Evolutionary conservation across 2,113 vertebrate genomes (phyloP), one percentile per base, ranked within the genome.

Genomic region (Colaptes auratus): DNA sequence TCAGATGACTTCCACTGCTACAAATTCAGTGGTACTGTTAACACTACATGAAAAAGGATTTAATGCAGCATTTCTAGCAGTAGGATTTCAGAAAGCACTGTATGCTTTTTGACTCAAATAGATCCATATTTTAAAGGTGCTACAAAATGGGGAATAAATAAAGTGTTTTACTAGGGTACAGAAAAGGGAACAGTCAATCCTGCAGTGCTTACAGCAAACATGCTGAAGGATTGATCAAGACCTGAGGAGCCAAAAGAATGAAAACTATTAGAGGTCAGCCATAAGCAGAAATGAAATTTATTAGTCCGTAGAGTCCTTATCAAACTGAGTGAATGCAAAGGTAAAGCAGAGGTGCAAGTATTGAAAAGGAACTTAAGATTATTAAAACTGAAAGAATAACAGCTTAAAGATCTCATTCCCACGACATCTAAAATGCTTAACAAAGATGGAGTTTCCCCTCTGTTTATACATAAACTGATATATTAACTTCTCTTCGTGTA

Each of bases 261-360:
- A 91, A 92, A 93, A 93, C 42, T 78, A 87, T 91, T 63, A 86
- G 71, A 72, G 75, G 48, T 21, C 13, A 72, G 79, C 39, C 85
- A 76, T 70, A 91, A 94, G 60, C 53, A 93, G 78, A 90, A 93
- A 90, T 59, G 14, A 94, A 96, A 91, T 58, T 79, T 82, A 76
- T 90, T 88, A 74, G 74, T 50, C 64, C 48, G 66, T 1, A 18
- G 60, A 88, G 53, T 50, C 77, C 60, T 76, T 46, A 75, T 69
- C 76, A 91, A 52, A 78, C 7, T 80, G 64, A 89, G 52, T n/a
- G 77, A 93, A 85, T 13, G 36, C 66, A 85, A 67, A 94, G 44
- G 82, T 90, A 95, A 88, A 92, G 44, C 80, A 85, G 60, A 83
- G 66, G 33, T 56, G 48, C 52, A 73, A 88, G 74, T 25, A 64